Evolutionary conservation across 2,888 invertebrate species (phyloP).

Genomic region (Drosophila kuntzei): DNA sequence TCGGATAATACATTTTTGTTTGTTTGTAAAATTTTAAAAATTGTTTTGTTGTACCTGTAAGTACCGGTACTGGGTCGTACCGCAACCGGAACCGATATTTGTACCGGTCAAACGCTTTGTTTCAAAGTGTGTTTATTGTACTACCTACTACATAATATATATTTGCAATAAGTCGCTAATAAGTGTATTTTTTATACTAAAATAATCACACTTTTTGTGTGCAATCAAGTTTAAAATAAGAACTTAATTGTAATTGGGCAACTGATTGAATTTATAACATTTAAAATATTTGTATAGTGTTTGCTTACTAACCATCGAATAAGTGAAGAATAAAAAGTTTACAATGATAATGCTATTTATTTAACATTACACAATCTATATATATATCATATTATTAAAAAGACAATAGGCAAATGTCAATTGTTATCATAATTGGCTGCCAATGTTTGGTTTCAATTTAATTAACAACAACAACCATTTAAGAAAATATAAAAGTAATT

Average conservation of each 20-base stretch:
- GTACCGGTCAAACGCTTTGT: too few species aligned
- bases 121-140: neutral
- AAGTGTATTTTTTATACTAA: neutral
- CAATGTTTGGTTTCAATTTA: slow-evolving; percentile 7
- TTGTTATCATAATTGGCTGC: neutral
- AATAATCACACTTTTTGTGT: neutral
- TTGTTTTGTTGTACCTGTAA: too few species aligned
- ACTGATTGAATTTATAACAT: neutral
- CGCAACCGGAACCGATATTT: too few species aligned
- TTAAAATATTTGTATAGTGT: neutral
- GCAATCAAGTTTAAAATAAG: neutral
- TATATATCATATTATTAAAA: neutral
- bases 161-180: neutral
- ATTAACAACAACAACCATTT: neutral
- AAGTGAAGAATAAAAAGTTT: neutral
- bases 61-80: too few species aligned
- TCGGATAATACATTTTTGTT: too few species aligned
- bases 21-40: too few species aligned
- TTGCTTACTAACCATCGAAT: neutral
- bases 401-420: neutral
- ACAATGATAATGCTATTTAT: neutral
- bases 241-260: neutral
- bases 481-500: slow-evolving; percentile 1
- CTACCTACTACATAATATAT: neutral
- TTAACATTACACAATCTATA: neutral